phyloP scores from a whole-genome alignment of 2,113 vertebrate species.

The Mastomys natalensis region DNA sequence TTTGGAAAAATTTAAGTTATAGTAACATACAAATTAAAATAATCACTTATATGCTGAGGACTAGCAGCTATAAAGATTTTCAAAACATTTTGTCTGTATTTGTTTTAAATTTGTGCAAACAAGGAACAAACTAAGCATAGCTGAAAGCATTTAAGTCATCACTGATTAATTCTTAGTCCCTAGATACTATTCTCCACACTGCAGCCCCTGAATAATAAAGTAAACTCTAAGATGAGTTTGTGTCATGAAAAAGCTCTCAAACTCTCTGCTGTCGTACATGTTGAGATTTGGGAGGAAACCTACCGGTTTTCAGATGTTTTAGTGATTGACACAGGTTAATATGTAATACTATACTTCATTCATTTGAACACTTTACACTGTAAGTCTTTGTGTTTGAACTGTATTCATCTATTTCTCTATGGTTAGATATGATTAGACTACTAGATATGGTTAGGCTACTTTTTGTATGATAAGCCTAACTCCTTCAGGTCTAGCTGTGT shows the following conservation, averaged over 20 bases:
- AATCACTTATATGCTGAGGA: not conserved
- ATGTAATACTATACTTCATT: not conserved
- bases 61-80: conserved; percentile 7
- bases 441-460: too few relatives aligned
- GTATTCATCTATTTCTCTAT: not conserved
- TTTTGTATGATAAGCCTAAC: not conserved
- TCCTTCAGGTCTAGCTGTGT: not conserved
- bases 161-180: not conserved
- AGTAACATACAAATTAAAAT: not conserved
- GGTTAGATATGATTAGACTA: too few relatives aligned
- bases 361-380: conserved; percentile 9
- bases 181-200: not conserved
- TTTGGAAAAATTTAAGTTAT: conserved; percentile 2
- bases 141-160: not conserved
- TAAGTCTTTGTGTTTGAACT: conserved; percentile 25
- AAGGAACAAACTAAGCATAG: conserved; percentile 14
- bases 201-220: not conserved
- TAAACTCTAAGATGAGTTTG: not conserved
- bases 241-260: conserved; percentile 14
- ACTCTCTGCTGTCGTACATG: conserved; percentile 16
- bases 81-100: not conserved
- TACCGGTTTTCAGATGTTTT: not conserved
- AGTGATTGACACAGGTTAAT: not conserved
- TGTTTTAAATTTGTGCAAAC: conserved; percentile 55
- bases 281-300: not conserved